These are phyloP conservation scores for Coregonus clupeaformis DNA, from an alignment of 2,113 vertebrate species.

Conservation along the genomic window DNA sequence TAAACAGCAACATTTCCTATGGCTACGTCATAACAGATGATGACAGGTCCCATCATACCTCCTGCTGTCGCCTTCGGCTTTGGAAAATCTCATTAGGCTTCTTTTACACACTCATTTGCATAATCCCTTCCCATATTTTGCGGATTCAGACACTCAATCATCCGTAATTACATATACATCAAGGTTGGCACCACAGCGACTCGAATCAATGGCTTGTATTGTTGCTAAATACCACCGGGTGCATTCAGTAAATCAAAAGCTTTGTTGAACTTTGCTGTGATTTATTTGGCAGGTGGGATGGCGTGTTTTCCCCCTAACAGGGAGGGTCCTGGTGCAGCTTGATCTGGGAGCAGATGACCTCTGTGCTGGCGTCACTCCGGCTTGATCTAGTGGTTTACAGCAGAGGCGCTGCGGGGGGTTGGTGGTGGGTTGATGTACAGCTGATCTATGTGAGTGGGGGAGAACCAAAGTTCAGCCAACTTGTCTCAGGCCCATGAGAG, in stretches of 20 bases:
- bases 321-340: too few species aligned
- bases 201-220: background rate
- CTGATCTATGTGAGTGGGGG: constrained; percentile 4
- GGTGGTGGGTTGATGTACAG: background rate
- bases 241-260: background rate
- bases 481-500: background rate
- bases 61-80: constrained; percentile 23
- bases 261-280: background rate
- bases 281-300: too few species aligned
- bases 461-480: constrained; percentile 19
- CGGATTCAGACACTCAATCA: constrained; percentile 30
- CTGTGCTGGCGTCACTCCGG: constrained; percentile 4
- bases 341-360: background rate
- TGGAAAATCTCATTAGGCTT: constrained; percentile 22
- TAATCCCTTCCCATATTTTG: constrained; percentile 32
- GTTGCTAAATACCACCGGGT: background rate
- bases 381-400: constrained; percentile 5
- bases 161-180: constrained; percentile 14
- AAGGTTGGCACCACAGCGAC: background rate
- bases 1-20: background rate
- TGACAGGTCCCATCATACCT: constrained; percentile 7
- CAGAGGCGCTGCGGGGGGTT: constrained; percentile 9
- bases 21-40: background rate
- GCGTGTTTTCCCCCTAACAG: too few species aligned
- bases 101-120: constrained; percentile 26